Evolutionary conservation across 2,888 invertebrate species (phyloP), one percentile per base, ranked within the genome.

Genomic region (Mimumesa dahlbomi): DNA sequence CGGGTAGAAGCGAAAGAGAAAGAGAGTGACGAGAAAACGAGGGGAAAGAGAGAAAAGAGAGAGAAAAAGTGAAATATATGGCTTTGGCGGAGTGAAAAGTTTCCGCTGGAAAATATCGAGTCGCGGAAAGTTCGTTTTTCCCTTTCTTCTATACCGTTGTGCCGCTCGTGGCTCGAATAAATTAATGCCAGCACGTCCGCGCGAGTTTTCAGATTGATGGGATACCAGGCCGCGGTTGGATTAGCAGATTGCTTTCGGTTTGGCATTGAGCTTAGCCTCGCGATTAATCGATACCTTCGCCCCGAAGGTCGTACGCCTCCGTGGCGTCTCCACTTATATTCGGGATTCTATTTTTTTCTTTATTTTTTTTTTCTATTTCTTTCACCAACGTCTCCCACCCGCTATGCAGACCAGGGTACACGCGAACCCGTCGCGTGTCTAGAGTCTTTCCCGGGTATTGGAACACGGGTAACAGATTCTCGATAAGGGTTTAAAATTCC

Each of bases 241-340:
- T 74, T 63, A 69, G 54, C 45, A 54, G 49, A 63, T 73, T 46
- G 59, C 57, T 70, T 54, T 68, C 49, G 68, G 49, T 40, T 57
- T 67, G 80, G 58, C 79, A 79, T 80, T 80, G 79, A 80, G 79
- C 70, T 80, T 58, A 72, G 62, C 48, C 54, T n/a, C 31, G 66
- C 48, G 68, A 73, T 75, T 69, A 80, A 79, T 79, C 79, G 81
- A 79, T 79, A 73, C 49, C 3, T n/a, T n/a, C 25, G 21, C 16
- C 45, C 14, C 67, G 79, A 79, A 79, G 79, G 79, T 75, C 79
- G 79, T 80, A 80, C 77, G 73, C 61, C 63, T 52, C 49, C 43
- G 75, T 49, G 73, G 70, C 77, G 75, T 79, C 79, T 79, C 79
- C 77, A 38, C 49, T 68, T 66, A 70, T 52, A 61, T 64, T 53